Evolutionary conservation across 2,113 vertebrate genomes (phyloP).

Genomic region (Crotalus helleri): DNA sequence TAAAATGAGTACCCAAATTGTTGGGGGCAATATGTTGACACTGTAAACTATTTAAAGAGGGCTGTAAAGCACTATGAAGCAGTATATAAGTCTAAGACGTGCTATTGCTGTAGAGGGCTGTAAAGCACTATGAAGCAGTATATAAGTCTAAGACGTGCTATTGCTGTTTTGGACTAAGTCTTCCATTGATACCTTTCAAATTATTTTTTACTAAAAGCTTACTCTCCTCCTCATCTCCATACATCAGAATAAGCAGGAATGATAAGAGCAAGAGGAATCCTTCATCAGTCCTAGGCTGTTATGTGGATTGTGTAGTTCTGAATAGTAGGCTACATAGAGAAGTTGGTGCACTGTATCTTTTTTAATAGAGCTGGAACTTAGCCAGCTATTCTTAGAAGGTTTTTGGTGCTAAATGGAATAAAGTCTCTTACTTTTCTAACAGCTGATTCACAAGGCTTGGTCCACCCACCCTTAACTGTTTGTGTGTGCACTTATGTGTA

Average conservation of each 20-base stretch:
- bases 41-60: not conserved
- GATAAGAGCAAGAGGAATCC: too few species aligned
- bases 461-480: not conserved
- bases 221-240: not conserved
- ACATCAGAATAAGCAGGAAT: too few species aligned
- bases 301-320: too few species aligned
- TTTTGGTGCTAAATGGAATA: too few species aligned
- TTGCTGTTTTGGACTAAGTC: not conserved
- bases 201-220: not conserved
- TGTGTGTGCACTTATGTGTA: not conserved
- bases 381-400: too few species aligned
- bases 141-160: too few species aligned
- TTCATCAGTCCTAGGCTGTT: too few species aligned
- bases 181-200: not conserved
- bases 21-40: too few species aligned
- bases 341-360: not conserved
- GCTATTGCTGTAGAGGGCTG: not conserved
- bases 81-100: too few species aligned
- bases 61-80: not conserved
- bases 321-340: not conserved
- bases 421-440: not conserved
- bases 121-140: not conserved
- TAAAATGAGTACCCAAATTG: too few species aligned
- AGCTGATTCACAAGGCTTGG: not conserved
- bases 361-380: not conserved